A percentile compares a stretch with the other conserved stretches of the same genome.
Conservation (phyloP, 2,888 invertebrate species). For the Lithosia quadra region DNA sequence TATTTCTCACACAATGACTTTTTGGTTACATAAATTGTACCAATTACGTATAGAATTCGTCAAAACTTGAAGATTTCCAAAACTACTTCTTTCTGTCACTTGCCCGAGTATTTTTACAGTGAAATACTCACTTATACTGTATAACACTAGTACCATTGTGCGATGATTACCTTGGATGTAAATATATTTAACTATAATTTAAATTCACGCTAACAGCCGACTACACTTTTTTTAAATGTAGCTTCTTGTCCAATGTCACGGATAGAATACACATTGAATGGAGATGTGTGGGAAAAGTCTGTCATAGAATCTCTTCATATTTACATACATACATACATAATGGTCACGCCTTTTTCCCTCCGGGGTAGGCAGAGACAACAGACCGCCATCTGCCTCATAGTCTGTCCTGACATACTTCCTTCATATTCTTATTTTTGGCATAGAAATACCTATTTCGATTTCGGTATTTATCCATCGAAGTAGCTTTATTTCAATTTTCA, state of each 20-base stretch:
- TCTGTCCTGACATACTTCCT: too few species aligned
- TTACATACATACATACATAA: too few species aligned
- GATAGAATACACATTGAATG: background rate
- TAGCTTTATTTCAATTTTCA: too few species aligned
- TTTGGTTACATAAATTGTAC: background rate
- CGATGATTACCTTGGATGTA: background rate
- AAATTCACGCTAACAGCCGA: background rate
- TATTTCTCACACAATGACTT: background rate
- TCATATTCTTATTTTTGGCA: background rate
- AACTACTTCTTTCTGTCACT: background rate
- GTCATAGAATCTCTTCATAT: too few species aligned
- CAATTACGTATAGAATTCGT: background rate
- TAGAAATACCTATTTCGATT: too few species aligned
- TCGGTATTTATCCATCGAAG: too few species aligned
- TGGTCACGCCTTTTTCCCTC: too few species aligned
- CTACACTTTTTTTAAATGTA: background rate
- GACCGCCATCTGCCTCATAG: too few species aligned
- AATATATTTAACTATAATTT: conserved; percentile 4
- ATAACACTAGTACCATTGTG: background rate
- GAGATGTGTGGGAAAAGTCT: background rate
- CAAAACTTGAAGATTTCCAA: background rate
- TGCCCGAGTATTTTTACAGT: background rate
- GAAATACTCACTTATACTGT: background rate
- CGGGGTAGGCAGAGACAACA: too few species aligned
- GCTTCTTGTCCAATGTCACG: background rate